A percentile compares a stretch with the other conserved stretches of the same genome.
These are phyloP conservation scores for Salvator merianae DNA, from an alignment of 2,113 vertebrate genomes.

Conservation along the genomic window DNA sequence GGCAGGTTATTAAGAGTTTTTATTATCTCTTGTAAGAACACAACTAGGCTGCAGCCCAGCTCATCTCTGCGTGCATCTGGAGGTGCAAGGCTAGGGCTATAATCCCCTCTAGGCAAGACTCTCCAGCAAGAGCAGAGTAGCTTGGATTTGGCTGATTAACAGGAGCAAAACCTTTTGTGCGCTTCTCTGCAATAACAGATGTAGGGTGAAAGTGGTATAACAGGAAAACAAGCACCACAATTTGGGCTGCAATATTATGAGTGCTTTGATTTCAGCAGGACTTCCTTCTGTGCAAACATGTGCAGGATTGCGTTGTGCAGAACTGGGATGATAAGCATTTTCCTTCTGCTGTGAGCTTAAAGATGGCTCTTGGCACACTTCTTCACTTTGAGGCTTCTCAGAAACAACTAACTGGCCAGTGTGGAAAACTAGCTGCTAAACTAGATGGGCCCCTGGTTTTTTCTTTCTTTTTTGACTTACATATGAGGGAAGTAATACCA, in stretches of 20 bases:
- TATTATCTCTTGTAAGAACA: neutral
- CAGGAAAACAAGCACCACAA: neutral
- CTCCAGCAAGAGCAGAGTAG: neutral
- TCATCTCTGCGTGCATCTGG: neutral
- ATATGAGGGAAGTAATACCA: neutral
- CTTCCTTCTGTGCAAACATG: neutral
- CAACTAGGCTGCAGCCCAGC: neutral
- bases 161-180: neutral
- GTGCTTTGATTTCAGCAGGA: neutral
- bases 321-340: neutral
- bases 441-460: neutral
- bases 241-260: neutral
- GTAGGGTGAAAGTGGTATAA: neutral
- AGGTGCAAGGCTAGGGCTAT: neutral
- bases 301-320: neutral
- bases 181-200: neutral
- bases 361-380: neutral
- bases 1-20: constrained; percentile 22
- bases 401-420: neutral
- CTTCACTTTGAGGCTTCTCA: neutral
- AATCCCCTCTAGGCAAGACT: neutral
- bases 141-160: neutral
- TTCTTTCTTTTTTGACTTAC: neutral
- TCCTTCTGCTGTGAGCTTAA: neutral
- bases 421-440: neutral